A percentile compares a stretch with the other conserved stretches of the same genome.
Evolutionary conservation across 2,113 vertebrate species (phyloP).

Genomic region (Grus americana): DNA sequence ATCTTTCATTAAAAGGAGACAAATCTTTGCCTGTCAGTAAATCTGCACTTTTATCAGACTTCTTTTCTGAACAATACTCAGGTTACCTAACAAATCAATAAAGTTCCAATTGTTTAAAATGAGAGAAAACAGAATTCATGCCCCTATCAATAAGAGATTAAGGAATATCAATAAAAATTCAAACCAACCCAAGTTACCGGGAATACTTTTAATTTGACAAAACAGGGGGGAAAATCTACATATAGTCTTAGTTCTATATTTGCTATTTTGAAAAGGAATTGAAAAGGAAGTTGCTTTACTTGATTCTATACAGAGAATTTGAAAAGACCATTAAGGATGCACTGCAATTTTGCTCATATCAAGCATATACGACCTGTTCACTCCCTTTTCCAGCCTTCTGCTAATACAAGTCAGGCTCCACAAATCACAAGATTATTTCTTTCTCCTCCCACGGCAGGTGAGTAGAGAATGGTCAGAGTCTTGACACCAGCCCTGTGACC

Average conservation of each 20-base stretch:
- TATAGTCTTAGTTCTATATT: background rate
- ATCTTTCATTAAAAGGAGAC: background rate
- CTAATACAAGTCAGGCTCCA: background rate
- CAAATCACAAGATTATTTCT: background rate
- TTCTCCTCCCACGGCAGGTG: background rate
- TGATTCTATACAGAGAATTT: background rate
- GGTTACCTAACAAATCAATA: background rate
- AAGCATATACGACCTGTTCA: accelerated
- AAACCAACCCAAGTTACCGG: background rate
- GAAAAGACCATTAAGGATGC: background rate
- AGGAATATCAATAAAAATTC: background rate
- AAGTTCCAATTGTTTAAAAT: background rate
- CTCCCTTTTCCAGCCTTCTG: background rate
- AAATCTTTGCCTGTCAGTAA: background rate
- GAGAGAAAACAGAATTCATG: background rate
- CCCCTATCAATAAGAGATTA: background rate
- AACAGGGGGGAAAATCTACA: accelerated
- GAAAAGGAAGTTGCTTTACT: background rate
- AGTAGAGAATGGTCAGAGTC: background rate
- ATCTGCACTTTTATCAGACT: background rate
- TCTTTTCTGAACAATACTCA: background rate
- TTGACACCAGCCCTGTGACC: background rate
- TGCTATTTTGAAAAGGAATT: background rate
- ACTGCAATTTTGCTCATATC: background rate
- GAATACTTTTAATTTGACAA: background rate